Percentiles rank a stretch among this genome's conserved stretches.
Conservation (phyloP, 2,888 invertebrate species). For the Nesidiocoris tenuis region DNA sequence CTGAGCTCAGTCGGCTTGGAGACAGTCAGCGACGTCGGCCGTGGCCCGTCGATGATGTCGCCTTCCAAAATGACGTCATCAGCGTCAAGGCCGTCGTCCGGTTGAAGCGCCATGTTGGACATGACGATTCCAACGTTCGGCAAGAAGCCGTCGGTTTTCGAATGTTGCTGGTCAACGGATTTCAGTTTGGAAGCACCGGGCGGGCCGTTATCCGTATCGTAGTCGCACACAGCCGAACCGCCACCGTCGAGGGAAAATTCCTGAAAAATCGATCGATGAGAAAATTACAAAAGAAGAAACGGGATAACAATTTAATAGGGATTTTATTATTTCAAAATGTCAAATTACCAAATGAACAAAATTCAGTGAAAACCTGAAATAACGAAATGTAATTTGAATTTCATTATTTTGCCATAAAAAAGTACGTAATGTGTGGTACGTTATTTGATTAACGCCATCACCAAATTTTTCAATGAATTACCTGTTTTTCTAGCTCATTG, state of each 20-base stretch:
- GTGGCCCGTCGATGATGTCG: slow-evolving; percentile 49
- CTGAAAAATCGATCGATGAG: slow-evolving; percentile 17
- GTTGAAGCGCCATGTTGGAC: slow-evolving; percentile 53
- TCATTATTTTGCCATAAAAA: too few relatives aligned
- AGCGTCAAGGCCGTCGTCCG: slow-evolving; percentile 53
- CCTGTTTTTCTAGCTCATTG: too few relatives aligned
- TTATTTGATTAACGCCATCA: too few relatives aligned
- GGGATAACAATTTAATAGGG: not conserved
- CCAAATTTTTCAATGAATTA: too few relatives aligned
- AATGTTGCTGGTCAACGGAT: not conserved
- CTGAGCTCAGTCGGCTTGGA: slow-evolving; percentile 47
- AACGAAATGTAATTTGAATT: too few relatives aligned
- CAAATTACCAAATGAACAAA: not conserved
- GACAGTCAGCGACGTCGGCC: slow-evolving; percentile 55
- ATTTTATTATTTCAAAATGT: not conserved
- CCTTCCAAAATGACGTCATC: slow-evolving; percentile 52
- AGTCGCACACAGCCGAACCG: slow-evolving; percentile 41
- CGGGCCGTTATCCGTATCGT: slow-evolving; percentile 39
- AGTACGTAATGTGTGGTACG: too few relatives aligned
- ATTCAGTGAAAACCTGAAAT: too few relatives aligned
- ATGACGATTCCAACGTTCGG: slow-evolving; percentile 69
- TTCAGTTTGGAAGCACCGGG: not conserved
- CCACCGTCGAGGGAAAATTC: slow-evolving; percentile 44
- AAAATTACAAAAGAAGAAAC: not conserved
- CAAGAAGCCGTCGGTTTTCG: slow-evolving; percentile 59